A percentile compares a stretch with the other conserved stretches of the same genome.
These are phyloP conservation scores for Bombus confusus DNA, from an alignment of 1,140 invertebrate genomes.

Conservation along the genomic window DNA sequence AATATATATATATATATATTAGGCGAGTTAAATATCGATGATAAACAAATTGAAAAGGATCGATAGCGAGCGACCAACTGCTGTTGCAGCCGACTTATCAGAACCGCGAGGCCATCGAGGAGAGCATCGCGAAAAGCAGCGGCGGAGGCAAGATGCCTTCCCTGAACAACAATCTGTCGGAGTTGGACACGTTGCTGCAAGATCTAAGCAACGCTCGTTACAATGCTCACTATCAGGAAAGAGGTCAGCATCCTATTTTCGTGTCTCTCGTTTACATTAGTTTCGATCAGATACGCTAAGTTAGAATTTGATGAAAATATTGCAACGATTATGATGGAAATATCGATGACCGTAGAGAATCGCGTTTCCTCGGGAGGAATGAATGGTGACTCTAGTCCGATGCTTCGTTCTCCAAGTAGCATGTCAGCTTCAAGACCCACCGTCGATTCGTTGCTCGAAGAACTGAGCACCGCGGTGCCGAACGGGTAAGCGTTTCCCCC, in stretches of 20 bases:
- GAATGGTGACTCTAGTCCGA: conserved; percentile 72
- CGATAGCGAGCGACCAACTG: not conserved
- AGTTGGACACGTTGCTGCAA: conserved; percentile 94
- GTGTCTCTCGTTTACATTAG: not conserved
- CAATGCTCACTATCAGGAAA: conserved; percentile 78
- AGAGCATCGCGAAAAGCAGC: conserved; percentile 81
- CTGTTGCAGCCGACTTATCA: conserved; percentile 86
- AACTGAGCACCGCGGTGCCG: conserved; percentile 89
- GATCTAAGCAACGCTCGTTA: conserved; percentile 94
- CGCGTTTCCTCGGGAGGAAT: conserved; percentile 62
- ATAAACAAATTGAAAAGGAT: not conserved
- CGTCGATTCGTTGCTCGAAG: conserved; percentile 94
- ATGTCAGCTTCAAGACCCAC: conserved; percentile 85
- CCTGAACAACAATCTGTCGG: conserved; percentile 92
- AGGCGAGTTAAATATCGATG: not conserved
- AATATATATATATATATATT: no score
- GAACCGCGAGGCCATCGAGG: conserved; percentile 85
- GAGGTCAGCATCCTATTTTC: conserved; percentile 66
- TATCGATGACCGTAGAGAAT: conserved; percentile 67
- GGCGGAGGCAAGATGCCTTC: conserved; percentile 81
- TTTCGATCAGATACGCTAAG: not conserved
- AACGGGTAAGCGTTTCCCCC: conserved; percentile 87
- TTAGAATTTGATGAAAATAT: no score
- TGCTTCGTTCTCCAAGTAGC: conserved; percentile 78
- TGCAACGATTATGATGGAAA: not conserved